Base-by-base conservation (phyloP, 2,888 invertebrate genomes). In the Philhelius pedissequus region DNA sequence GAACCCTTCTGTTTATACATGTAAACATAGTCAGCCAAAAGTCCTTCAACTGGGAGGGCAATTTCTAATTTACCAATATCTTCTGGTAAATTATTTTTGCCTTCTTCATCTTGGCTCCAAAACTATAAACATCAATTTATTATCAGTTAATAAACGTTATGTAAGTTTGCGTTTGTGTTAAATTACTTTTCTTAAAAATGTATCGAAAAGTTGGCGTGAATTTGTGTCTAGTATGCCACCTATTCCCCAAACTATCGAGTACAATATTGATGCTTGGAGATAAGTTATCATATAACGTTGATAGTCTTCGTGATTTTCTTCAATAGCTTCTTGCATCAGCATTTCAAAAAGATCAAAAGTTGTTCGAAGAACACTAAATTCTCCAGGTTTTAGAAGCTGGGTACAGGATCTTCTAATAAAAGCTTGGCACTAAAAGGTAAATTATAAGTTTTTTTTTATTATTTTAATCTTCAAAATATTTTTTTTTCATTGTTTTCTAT, bases 1-100 rank as follows among this genome's bases (percentile, higher is more conserved):
- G 93, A 93, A 0, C 98, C 98, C 90, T 96, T 96, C 48, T 95
- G 94, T 90, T 96, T 96, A 89, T 94, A 96, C 90, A 95, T 93
- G 89, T 96, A 98, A 87, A 94, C 94, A 90, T 96, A 96, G 90
- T 98, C 98, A 87, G 96, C 94, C 7, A 98, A 91, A 64, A 94
- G 90, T 0, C 97, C 96, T 78, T 97, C 97, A 0, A 92, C 87
- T 0, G 98, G 98, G 86, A 96, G 92, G 0, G 94, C 93, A 2
- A 96, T 93, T 86, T 97, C 96, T 60, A 96, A 89, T 88, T 95
- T 95, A 2, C 94, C 94, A 48, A 97, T 87, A 4, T 88, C 89
- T 48, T 92, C 92, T 0, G 96, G 94, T n/a, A 94, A 89, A 1
- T 93, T 93, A 86, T 92, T 87, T 0, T 93, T 90, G 9, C 92